Conservation (phyloP, 2,888 invertebrate species). For the Anthophora plumipes region DNA sequence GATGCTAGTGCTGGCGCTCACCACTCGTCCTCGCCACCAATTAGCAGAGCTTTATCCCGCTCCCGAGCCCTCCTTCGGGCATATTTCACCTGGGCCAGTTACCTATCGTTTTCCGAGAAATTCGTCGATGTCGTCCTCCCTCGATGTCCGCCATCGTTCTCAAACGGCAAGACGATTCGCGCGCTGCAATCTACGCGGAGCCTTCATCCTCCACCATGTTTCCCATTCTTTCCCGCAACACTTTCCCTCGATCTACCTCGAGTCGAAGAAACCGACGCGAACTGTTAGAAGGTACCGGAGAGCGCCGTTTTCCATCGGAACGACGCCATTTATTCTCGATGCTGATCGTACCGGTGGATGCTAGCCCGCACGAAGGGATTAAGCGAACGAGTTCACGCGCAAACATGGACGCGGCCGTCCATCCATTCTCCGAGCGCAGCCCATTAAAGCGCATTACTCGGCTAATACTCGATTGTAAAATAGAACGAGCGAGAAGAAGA, state of each 20-base stretch:
- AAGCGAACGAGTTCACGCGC: slow-evolving; percentile 30
- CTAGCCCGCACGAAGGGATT: slow-evolving; percentile 32
- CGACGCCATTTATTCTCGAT: slow-evolving; percentile 7
- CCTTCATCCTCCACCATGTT: no score
- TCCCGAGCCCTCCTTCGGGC: slow-evolving; percentile 39
- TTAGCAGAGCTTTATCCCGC: slow-evolving; percentile 75
- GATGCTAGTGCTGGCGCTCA: slow-evolving; percentile 59
- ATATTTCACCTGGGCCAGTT: slow-evolving; percentile 57
- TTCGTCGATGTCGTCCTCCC: slow-evolving; percentile 41
- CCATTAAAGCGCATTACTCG: slow-evolving; percentile 56
- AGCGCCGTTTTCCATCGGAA: not conserved
- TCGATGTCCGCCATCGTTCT: not conserved
- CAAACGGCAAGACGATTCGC: not conserved
- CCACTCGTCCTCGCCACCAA: slow-evolving; percentile 72
- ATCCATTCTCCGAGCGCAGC: slow-evolving; percentile 29
- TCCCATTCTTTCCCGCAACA: not conserved
- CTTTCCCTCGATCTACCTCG: not conserved
- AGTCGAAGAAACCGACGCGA: not conserved
- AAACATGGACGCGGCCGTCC: slow-evolving; percentile 13
- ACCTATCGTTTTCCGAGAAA: slow-evolving; percentile 65
- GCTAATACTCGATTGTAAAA: slow-evolving; percentile 50
- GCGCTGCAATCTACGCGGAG: not conserved
- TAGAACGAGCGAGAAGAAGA: slow-evolving; percentile 12
- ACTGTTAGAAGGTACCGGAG: no score
- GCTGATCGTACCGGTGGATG: slow-evolving; percentile 19